A percentile compares a stretch with the other conserved stretches of the same genome.
These are phyloP conservation scores for Athene cunicularia DNA, from an alignment of 2,113 vertebrate species.

Conservation along the genomic window DNA sequence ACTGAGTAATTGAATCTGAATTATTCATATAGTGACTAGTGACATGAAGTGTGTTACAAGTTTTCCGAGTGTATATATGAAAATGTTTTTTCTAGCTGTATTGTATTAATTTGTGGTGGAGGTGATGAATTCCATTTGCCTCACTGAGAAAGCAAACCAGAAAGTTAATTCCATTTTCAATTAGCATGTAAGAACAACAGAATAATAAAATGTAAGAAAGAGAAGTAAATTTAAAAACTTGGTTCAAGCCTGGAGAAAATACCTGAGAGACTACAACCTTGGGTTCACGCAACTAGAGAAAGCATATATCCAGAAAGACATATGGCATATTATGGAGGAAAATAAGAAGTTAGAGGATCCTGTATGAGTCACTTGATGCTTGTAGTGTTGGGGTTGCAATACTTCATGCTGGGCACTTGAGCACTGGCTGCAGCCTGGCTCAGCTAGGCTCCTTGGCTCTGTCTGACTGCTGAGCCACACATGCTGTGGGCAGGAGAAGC, in stretches of 20 bases:
- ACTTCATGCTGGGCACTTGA: not conserved
- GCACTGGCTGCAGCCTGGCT: not conserved
- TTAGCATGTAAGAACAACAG: not conserved
- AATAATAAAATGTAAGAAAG: not conserved
- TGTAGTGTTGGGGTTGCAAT: rapidly evolving
- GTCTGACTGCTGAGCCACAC: rapidly evolving
- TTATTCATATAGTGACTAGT: not conserved
- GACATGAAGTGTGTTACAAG: not conserved
- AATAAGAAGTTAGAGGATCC: not conserved
- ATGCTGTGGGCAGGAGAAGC: not conserved
- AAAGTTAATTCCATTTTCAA: conserved; percentile 27
- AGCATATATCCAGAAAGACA: not conserved
- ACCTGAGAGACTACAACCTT: not conserved
- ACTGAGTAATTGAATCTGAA: conserved; percentile 29
- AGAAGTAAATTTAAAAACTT: not conserved
- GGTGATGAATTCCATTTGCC: conserved; percentile 23
- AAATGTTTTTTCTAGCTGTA: not conserved
- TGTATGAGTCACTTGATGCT: rapidly evolving
- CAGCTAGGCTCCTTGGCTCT: not conserved
- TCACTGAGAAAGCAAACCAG: conserved; percentile 3
- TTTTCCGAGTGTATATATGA: not conserved
- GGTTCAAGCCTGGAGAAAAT: not conserved
- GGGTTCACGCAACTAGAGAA: rapidly evolving
- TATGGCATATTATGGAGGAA: not conserved
- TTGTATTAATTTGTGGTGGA: conserved; percentile 27